Evolutionary conservation across 2,797 vertebrate genomes (phyloP), one percentile per base, ranked within the genome.

Genomic region (Poeciliopsis presidionis): DNA sequence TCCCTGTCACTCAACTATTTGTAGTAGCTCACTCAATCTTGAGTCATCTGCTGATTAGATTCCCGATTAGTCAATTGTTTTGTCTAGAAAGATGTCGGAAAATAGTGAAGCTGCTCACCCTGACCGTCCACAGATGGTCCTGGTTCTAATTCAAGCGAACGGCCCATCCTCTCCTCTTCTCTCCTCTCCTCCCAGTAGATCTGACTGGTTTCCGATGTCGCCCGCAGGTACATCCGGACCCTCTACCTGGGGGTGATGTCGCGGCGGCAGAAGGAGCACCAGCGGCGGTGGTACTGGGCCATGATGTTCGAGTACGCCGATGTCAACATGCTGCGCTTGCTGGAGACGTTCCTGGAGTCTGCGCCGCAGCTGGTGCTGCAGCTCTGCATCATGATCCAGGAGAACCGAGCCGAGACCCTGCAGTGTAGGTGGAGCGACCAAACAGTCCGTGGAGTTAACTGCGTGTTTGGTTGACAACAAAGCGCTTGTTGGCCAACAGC

Each of bases 251-350:
- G 98, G 83, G 95, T 99, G 91, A 98, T 99, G 96, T 99, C 98
- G 61, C 97, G 97, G 78, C 94, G 98, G 85, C 96, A 94, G 94
- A 97, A 97, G 94, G 97, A 98, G 94, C 97, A 99, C 95, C 97
- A 98, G 95, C 97, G 97, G 79, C 97, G 97, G 73, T 99, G 98
- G 96, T 98, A 99, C 96, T 99, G 98, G 98, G 98, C 98, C 95
- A 99, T 99, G 98, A 99, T 99, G 98, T 99, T 98, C 4, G 98
- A 99, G 95, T 99, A 99, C 88, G 98, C 98, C 6, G 98, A 99
- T 51, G 97, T 99, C 84, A 99, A 98, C 96, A 99, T 99, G 97
- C 94, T 99, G 94, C 97, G 98, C 82, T 97, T 99, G 95, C 95
- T 99, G 89, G 98, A 99, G 93, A 98, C 98, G 0, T 99, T 99